phyloP scores from a whole-genome alignment of 1,140 invertebrate genomes.

The Cyclargus thomasi region DNA sequence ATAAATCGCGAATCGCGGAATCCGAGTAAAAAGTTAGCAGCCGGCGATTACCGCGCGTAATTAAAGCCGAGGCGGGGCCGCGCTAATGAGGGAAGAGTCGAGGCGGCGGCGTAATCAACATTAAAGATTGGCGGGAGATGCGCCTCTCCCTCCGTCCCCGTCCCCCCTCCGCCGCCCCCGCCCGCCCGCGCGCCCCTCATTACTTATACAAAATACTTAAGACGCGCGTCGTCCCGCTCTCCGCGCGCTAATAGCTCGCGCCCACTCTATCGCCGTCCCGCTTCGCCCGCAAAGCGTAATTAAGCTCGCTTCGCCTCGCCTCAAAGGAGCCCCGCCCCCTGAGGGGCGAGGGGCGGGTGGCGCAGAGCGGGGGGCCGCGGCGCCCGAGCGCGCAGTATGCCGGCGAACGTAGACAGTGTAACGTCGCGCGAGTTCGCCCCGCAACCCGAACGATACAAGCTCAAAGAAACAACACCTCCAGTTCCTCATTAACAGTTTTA shows the following conservation, averaged over 20 bases:
- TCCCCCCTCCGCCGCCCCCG: constrained; percentile 33
- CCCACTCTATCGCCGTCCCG: constrained; percentile 70
- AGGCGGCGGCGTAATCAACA: constrained; percentile 71
- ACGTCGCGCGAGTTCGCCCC: constrained; percentile 49
- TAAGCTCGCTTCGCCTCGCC: constrained; percentile 67
- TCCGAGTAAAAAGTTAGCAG: constrained; percentile 44
- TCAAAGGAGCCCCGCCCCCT: constrained; percentile 51
- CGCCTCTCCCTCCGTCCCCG: constrained; percentile 39
- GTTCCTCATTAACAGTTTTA: constrained; percentile 58
- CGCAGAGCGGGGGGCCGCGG: constrained; percentile 44
- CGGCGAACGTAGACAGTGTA: constrained; percentile 62
- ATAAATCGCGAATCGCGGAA: constrained; percentile 38
- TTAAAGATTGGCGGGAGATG: constrained; percentile 75
- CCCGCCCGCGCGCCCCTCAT: constrained; percentile 59
- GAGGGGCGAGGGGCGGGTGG: constrained; percentile 38
- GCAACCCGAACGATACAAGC: constrained; percentile 51
- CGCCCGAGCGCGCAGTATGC: constrained; percentile 62
- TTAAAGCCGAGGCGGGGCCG: constrained; percentile 69
- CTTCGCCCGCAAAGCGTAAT: constrained; percentile 63
- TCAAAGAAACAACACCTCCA: constrained; percentile 51
- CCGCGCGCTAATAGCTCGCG: constrained; percentile 69
- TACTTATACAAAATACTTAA: constrained; percentile 75
- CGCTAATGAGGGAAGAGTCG: constrained; percentile 67
- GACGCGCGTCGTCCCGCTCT: constrained; percentile 70
- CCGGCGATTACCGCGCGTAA: constrained; percentile 58